Evolutionary conservation across 2,888 invertebrate species (phyloP).

Genomic region (Gnatocerus cornutus): DNA sequence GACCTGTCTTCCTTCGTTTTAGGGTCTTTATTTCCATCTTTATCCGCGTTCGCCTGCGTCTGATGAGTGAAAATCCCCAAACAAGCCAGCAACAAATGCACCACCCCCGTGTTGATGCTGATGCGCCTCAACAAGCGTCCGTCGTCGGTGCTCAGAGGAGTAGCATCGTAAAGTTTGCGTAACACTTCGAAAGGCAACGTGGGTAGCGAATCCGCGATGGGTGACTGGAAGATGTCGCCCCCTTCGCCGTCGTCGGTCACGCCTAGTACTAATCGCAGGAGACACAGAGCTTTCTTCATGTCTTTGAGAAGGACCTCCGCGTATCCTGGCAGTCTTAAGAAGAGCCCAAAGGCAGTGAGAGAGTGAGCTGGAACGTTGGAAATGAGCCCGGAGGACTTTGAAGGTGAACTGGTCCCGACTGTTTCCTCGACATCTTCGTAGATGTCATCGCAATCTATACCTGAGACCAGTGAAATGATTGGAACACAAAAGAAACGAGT

Average conservation of each 20-base stretch:
- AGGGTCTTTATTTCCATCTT: slow-evolving; percentile 63
- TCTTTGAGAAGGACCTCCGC: slow-evolving; percentile 91
- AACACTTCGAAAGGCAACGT: slow-evolving; percentile 87
- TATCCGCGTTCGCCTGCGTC: slow-evolving; percentile 71
- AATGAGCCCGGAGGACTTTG: slow-evolving; percentile 72
- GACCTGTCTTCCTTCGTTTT: slow-evolving; percentile 68
- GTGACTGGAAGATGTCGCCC: slow-evolving; percentile 82
- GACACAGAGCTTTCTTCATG: slow-evolving; percentile 88
- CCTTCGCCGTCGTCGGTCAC: slow-evolving; percentile 93
- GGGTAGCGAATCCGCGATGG: slow-evolving; percentile 79
- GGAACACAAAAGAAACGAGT: background rate
- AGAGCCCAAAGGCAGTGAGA: slow-evolving; percentile 90
- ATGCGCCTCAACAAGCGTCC: slow-evolving; percentile 84
- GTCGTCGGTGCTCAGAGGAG: slow-evolving; percentile 83
- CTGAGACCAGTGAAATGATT: background rate
- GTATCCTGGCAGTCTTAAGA: slow-evolving; percentile 91
- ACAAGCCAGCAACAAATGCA: slow-evolving; percentile 89
- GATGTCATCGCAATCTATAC: slow-evolving; percentile 74
- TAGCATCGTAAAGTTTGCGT: slow-evolving; percentile 83
- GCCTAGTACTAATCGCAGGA: slow-evolving; percentile 89
- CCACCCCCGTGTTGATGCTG: slow-evolving; percentile 88
- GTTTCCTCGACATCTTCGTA: slow-evolving; percentile 78
- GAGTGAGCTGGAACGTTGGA: slow-evolving; percentile 92
- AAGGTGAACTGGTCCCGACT: slow-evolving; percentile 70
- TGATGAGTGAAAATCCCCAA: slow-evolving; percentile 92